Conservation (phyloP, 2,797 vertebrate genomes). For the Paedocypris micromegethes region DNA sequence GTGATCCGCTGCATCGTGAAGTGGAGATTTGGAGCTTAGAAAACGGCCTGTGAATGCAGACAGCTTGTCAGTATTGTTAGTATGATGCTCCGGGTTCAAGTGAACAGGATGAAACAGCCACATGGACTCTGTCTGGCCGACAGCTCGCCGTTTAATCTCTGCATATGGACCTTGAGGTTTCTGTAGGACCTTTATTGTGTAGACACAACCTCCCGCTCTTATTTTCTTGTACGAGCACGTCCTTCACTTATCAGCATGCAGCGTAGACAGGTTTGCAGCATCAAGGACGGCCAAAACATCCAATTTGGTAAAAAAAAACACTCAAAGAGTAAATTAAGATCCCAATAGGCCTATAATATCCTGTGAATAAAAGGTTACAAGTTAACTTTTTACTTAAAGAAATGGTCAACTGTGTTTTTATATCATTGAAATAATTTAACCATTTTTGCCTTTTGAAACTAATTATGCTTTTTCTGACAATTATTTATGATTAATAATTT, state of each 20-base stretch:
- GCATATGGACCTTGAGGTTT: slow-evolving; percentile 17
- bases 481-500: too few species aligned
- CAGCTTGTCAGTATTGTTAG: slow-evolving; percentile 27
- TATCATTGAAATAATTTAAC: too few species aligned
- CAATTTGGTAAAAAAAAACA: neutral
- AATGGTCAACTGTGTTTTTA: too few species aligned
- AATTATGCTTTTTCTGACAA: too few species aligned
- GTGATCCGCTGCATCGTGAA: slow-evolving; percentile 22
- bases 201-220: neutral
- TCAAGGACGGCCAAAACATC: slow-evolving; percentile 19
- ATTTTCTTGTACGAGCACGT: neutral
- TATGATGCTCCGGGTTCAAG: slow-evolving; percentile 26
- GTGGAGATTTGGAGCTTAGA: slow-evolving; percentile 26
- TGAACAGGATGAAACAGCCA: slow-evolving; percentile 28
- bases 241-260: slow-evolving; percentile 24
- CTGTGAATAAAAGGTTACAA: too few species aligned
- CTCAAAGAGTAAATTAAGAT: neutral
- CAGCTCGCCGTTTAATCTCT: slow-evolving; percentile 20
- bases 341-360: too few species aligned
- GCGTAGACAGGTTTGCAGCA: slow-evolving; percentile 1
- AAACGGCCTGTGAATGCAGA: slow-evolving; percentile 22
- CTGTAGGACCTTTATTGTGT: slow-evolving; percentile 6
- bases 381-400: too few species aligned
- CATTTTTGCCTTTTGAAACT: too few species aligned
- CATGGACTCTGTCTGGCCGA: slow-evolving; percentile 20